Conservation (phyloP, 2,888 invertebrate species). For the Pristionchus japonicus region DNA sequence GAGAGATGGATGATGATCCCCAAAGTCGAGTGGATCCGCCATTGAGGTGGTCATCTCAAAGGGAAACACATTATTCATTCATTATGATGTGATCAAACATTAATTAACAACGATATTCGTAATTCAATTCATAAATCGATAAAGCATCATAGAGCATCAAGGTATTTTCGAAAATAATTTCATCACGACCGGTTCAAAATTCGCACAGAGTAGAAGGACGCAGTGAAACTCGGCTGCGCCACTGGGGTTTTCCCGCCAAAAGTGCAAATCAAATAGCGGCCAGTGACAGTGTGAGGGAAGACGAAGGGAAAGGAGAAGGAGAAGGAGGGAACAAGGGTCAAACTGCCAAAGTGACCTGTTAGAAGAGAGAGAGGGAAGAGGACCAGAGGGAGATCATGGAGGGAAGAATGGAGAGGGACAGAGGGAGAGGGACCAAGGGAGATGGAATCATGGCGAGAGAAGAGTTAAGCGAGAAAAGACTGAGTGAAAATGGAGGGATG, state of each 20-base stretch:
- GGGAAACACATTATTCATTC: not conserved
- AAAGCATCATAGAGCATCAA: not conserved
- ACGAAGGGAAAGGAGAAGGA: not conserved
- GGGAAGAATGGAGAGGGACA: not conserved
- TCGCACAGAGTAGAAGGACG: not conserved
- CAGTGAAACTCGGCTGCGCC: not conserved
- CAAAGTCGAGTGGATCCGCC: constrained; percentile 45
- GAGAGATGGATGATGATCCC: constrained; percentile 12
- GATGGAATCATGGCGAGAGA: constrained; percentile 14
- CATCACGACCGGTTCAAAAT: not conserved
- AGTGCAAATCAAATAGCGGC: constrained; percentile 13
- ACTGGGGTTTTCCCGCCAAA: constrained; percentile 12
- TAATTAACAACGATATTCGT: not conserved
- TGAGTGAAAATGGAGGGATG: constrained; percentile 6
- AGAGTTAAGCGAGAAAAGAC: constrained; percentile 8
- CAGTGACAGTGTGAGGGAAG: not conserved
- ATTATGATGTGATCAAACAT: not conserved
- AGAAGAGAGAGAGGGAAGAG: not conserved
- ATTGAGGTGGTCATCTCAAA: constrained; percentile 42
- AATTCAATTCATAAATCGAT: not conserved
- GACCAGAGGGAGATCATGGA: not conserved
- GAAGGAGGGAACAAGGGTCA: constrained; percentile 6
- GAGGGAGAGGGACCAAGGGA: not conserved
- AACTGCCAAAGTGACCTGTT: constrained; percentile 33
- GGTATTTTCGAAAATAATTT: not conserved